These are phyloP conservation scores for Fulica atra DNA, from an alignment of 2,113 vertebrate species.

Conservation along the genomic window DNA sequence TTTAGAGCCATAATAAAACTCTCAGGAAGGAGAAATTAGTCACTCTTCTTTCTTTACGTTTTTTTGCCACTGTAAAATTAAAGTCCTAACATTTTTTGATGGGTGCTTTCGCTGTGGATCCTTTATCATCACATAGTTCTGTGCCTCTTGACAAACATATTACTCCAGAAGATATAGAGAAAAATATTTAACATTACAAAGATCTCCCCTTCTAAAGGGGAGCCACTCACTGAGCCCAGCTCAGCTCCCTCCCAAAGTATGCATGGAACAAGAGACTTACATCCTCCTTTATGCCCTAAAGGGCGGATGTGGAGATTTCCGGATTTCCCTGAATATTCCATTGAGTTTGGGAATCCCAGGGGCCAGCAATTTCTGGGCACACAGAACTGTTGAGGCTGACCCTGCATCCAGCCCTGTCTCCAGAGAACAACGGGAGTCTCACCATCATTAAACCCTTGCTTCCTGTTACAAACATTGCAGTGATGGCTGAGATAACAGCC, in stretches of 20 bases:
- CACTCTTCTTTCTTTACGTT: too few species aligned
- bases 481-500: fast-evolving
- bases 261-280: background rate
- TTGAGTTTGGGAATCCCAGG: background rate
- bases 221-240: background rate
- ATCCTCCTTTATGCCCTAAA: background rate
- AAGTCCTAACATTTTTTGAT: background rate
- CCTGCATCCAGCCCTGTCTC: background rate
- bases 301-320: fast-evolving
- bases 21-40: background rate
- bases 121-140: background rate
- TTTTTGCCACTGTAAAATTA: too few species aligned
- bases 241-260: background rate
- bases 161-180: background rate
- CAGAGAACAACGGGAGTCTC: background rate
- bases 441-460: background rate
- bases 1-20: background rate
- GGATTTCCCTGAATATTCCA: background rate
- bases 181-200: background rate
- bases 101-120: background rate
- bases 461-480: background rate
- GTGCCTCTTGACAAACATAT: background rate
- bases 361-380: background rate
- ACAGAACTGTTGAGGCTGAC: background rate
- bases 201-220: background rate